Evolutionary conservation across 1,140 invertebrate genomes (phyloP).

Genomic region (Pogonognathellus flavescens): DNA sequence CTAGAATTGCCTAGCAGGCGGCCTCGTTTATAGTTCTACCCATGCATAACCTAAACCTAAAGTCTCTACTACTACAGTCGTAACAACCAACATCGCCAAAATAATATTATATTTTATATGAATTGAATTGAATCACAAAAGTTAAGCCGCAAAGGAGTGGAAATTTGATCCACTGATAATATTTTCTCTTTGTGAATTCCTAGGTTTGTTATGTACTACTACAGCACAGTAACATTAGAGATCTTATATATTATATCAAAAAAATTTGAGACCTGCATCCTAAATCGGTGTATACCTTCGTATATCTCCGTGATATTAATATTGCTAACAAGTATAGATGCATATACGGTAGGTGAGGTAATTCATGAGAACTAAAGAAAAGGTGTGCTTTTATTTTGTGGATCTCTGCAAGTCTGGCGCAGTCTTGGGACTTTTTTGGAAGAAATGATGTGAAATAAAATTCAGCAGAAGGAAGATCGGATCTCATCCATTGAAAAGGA

Average conservation of each 20-base stretch:
- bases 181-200: not conserved
- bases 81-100: slow-evolving; percentile 1
- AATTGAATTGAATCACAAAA: slow-evolving; percentile 23
- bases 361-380: slow-evolving; percentile 31
- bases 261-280: no score
- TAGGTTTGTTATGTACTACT: not conserved
- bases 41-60: not conserved
- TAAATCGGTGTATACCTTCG: no score
- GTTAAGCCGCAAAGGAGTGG: slow-evolving; percentile 25
- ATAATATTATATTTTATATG: not conserved
- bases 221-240: no score
- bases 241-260: no score
- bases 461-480: slow-evolving; percentile 19
- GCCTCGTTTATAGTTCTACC: not conserved
- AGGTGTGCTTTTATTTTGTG: not conserved
- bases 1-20: slow-evolving; percentile 14
- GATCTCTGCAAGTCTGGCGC: not conserved
- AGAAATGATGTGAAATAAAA: slow-evolving; percentile 38
- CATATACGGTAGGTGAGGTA: not conserved
- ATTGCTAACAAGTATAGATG: no score
- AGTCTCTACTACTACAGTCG: not conserved
- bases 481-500: slow-evolving; percentile 29
- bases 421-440: slow-evolving; percentile 20
- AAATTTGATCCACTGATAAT: slow-evolving; percentile 2
- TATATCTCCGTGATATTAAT: no score